These are phyloP conservation scores for Ochotona curzoniae DNA, from an alignment of 2,113 vertebrate genomes.

Conservation along the genomic window DNA sequence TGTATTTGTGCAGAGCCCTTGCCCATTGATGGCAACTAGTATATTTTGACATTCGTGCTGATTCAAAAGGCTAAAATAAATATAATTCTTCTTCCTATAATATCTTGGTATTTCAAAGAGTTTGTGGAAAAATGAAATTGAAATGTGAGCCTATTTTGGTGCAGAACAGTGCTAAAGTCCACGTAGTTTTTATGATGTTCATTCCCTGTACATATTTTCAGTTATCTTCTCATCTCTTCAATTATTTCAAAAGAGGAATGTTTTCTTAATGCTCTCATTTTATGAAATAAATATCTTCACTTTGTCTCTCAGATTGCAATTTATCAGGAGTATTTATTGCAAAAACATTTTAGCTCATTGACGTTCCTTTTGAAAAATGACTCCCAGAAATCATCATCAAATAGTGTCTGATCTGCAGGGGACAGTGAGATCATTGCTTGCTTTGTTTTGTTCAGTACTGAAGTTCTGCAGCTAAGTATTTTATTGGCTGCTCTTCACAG, in stretches of 20 bases:
- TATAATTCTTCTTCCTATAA: neutral
- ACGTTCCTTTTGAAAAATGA: neutral
- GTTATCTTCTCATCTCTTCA: neutral
- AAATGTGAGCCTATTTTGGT: too few species aligned
- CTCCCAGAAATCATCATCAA: neutral
- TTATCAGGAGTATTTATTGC: neutral
- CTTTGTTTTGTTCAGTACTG: neutral
- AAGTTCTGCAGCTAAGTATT: neutral
- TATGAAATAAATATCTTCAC: neutral
- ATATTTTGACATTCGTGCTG: neutral
- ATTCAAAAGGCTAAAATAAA: conserved; percentile 1
- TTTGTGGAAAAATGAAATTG: too few species aligned
- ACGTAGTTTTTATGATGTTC: too few species aligned
- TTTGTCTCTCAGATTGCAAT: neutral
- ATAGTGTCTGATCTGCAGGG: neutral
- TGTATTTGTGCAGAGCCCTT: neutral
- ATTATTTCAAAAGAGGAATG: neutral
- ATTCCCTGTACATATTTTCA: too few species aligned
- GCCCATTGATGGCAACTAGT: neutral
- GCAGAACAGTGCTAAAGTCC: too few species aligned
- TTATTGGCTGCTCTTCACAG: neutral
- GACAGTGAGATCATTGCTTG: neutral
- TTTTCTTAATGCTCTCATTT: neutral
- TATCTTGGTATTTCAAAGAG: too few species aligned
- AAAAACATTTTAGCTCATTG: neutral